Base-by-base conservation (phyloP, 2,113 vertebrate genomes). In the Neolamprologus toae region DNA sequence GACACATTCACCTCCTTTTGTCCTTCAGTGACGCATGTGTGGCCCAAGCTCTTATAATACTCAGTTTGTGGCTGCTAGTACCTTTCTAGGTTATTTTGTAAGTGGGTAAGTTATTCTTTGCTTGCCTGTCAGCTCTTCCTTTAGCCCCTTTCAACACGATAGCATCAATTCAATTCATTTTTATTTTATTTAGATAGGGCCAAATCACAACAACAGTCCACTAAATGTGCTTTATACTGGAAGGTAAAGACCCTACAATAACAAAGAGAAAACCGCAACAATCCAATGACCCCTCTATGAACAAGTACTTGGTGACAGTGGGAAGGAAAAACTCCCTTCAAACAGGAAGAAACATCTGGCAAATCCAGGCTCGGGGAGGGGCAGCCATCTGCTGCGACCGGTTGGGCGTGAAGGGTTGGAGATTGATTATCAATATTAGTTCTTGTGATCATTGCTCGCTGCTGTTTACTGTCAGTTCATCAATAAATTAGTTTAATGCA, bases 81-180 rank as follows among this genome's bases (percentile, higher is more conserved):
- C 51, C 5, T 54, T 13, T 85, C 68, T 71, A 68, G 63, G 71
- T 57, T 57, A 21, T 89, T 82, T 86, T 33, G 68, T 45, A 26
- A 51, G 61, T 85, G 42, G 66, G 82, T 45, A 54, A 13, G 59
- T 47, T 86, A 21, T 16, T 14, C 3, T 54, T 23, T 86, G 47
- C 78, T 87, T 89, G 79, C 81, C 45, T 80, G 35, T 17, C 23
- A n/a, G 7, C 31, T 81, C 55, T 61, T 54, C 31, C 53, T 59
- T 42, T 35, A 19, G 19, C 23, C 2, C n/a, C 35, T 28, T 55
- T 61, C 26, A 35, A 63, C 7, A 47, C 4, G 1, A 19, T 23
- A 71, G 11, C 13, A 54, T 53, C 8, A 83, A 8, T 66, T 66
- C 3, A 66, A n/a, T 37, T 37, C 4, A 66, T 37, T 66, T 68